Base-by-base conservation (phyloP, 2,113 vertebrate genomes). In the Pionites leucogaster region DNA sequence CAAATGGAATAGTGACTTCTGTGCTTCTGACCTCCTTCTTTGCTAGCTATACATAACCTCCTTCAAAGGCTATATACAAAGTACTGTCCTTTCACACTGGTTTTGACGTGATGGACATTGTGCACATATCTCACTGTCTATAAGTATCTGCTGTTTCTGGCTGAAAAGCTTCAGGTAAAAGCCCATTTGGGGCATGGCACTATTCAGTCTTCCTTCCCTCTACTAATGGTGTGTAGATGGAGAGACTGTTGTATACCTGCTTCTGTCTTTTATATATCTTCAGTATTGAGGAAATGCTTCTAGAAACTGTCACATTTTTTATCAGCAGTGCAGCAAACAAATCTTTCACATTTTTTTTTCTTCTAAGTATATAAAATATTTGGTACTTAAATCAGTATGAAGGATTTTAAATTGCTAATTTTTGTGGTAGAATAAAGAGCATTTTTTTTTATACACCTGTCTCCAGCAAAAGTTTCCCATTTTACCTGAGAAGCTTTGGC, bases 401-500 rank as follows among this genome's bases (percentile, higher is more conserved):
- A 63, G 9, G 6, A 13, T 63, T 82, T 88, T 39, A 70, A 91
- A 67, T 53, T 52, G 37, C 31, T 76, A n/a, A 14, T 47, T 77
- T 88, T 67, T 92, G 25, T 59, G 31, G 13, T 39, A 75, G 19
- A 84, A 91, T 47, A 93, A 88, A 28, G 12, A 75, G 8, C 4
- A 8, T 16, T 15, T 46, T 70, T 81, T 82, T 88, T 82, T 18
- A 19, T 55, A 59, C 1, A 6, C 16, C 57, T 46, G 4, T 77
- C 17, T 92, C 20, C 8, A 67, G 55, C 5, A 81, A 57, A 91
- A 39, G 7, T 67, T 94, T 22, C 8, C 35, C 1, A 3, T 92
- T 96, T 90, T 74, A 23, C 85, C 17, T 15, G 42, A 84, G 72
- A 47, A 92, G 70, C n/a, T 90, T 95, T 63, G 33, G 10, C 71